Evolutionary conservation across 2,888 invertebrate genomes (phyloP).

Genomic region (Xanthorhoe designata): DNA sequence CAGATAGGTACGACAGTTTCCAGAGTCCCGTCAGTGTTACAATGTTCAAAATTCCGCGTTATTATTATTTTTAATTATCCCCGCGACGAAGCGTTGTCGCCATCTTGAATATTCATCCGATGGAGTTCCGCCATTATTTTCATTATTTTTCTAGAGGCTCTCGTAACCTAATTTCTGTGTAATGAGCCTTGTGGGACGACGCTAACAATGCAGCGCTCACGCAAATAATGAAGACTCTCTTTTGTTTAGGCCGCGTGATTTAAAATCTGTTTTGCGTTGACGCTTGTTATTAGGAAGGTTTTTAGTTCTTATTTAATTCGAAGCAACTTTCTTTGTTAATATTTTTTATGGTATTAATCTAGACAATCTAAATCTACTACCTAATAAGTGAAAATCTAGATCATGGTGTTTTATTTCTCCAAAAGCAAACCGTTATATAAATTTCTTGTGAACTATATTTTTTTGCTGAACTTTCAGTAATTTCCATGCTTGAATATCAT

Average conservation of each 20-base stretch:
- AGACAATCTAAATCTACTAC: neutral
- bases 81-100: conserved; percentile 49
- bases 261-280: conserved; percentile 38
- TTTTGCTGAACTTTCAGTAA: conserved; percentile 3
- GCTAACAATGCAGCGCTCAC: conserved; percentile 55
- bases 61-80: conserved; percentile 76
- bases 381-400: neutral
- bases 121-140: conserved; percentile 63
- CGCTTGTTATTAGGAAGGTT: conserved; percentile 10
- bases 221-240: conserved; percentile 61
- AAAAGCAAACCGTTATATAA: neutral
- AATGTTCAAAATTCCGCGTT: conserved; percentile 43
- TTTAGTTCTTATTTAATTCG: neutral
- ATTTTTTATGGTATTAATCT: neutral
- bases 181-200: conserved; percentile 67
- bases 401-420: neutral
- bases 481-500: conserved; percentile 1
- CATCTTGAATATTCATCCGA: conserved; percentile 71
- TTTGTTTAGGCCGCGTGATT: conserved; percentile 51
- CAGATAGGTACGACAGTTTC: neutral
- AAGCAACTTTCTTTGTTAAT: neutral
- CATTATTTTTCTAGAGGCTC: conserved; percentile 62
- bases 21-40: neutral
- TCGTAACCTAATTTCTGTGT: conserved; percentile 71
- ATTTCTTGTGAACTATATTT: neutral